These are phyloP conservation scores for Anoura caudifer DNA, from an alignment of 2,113 vertebrate species.

Conservation along the genomic window DNA sequence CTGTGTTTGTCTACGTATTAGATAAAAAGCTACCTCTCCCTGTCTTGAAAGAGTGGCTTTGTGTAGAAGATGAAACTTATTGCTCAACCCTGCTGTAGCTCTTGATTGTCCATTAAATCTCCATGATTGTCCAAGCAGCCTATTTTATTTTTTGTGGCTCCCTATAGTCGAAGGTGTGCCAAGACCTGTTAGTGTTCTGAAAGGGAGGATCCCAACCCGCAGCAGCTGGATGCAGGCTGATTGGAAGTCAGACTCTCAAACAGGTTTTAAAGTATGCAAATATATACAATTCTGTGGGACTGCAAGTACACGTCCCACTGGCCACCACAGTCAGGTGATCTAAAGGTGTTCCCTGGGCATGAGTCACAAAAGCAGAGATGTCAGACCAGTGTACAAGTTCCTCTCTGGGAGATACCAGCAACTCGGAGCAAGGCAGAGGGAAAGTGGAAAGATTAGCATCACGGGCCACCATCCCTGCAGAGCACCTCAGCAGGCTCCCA, in stretches of 20 bases:
- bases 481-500: neutral
- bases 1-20: neutral
- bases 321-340: neutral
- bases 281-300: neutral
- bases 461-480: neutral
- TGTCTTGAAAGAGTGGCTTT: neutral
- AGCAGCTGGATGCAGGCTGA: neutral
- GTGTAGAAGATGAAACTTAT: neutral
- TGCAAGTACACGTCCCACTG: neutral
- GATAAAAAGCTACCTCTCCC: neutral
- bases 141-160: neutral
- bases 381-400: neutral
- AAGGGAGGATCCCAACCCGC: neutral
- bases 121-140: neutral
- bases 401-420: neutral
- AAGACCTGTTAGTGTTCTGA: neutral
- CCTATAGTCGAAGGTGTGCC: neutral
- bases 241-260: neutral
- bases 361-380: neutral
- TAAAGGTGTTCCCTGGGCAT: neutral
- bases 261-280: neutral
- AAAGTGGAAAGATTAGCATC: neutral
- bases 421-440: neutral
- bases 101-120: neutral
- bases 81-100: neutral